Conservation (phyloP, 2,888 invertebrate genomes). For the Hofmannophila pseudospretella region DNA sequence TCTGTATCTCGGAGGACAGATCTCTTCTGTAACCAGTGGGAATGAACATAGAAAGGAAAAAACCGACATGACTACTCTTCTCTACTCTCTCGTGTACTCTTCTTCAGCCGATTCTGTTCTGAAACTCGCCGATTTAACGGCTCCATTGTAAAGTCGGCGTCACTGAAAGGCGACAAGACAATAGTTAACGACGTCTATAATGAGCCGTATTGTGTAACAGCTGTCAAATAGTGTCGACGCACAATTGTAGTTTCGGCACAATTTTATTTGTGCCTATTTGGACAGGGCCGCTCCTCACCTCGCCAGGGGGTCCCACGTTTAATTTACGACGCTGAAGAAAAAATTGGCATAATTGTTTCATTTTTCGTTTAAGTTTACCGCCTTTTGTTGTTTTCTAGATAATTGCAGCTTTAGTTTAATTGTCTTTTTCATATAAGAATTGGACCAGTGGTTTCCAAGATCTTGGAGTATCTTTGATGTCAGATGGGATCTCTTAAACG, state of each 20-base stretch:
- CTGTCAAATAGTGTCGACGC: conserved; percentile 42
- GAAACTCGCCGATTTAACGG: conserved; percentile 17
- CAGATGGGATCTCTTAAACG: no score
- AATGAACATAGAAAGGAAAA: no score
- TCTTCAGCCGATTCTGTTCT: no score
- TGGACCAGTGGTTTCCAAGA: no score
- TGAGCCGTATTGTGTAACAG: conserved; percentile 60
- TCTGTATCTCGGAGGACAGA: no score
- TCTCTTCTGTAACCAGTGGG: no score
- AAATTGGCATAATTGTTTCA: conserved; percentile 10
- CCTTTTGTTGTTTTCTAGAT: neutral
- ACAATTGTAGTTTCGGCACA: conserved; percentile 20
- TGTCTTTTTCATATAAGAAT: neutral
- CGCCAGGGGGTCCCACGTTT: conserved; percentile 7
- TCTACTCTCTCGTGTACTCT: no score
- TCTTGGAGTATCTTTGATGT: no score
- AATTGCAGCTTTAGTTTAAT: neutral
- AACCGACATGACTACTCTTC: no score
- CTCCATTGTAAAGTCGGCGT: conserved; percentile 43
- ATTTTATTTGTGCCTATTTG: conserved; percentile 15
- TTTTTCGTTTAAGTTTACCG: conserved; percentile 6
- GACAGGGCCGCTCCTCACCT: conserved; percentile 23
- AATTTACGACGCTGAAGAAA: conserved; percentile 13
- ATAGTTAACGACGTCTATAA: conserved; percentile 62
- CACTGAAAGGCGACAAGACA: conserved; percentile 63